Evolutionary conservation across 2,113 vertebrate genomes (phyloP), one percentile per base, ranked within the genome.

Genomic region (Rhodinocichla rosea): DNA sequence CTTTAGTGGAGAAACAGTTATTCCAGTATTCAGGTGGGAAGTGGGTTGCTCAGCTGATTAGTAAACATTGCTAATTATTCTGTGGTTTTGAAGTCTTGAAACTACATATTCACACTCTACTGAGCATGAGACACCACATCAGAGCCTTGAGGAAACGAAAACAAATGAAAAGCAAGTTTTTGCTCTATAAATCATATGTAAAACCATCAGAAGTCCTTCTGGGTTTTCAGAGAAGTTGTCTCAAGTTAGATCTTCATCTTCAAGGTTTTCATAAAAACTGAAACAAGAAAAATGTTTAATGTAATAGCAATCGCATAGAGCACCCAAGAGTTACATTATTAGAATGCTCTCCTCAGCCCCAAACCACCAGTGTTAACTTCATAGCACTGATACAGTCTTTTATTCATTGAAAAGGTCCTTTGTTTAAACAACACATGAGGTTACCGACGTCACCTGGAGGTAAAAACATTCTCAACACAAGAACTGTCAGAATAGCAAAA

Each of bases 91-190:
- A 84, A 87, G 32, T 64, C 79, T 57, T 73, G 69, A 91, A 94
- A 82, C 32, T 49, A 42, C 40, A 49, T 63, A 68, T 82, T 68
- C 1, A 0, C 83, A 91, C 53, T 73, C 77, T 69, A 6, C 44
- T 78, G 13, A 50, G 45, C 49, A 52, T 75, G 44, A 87, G 60
- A 82, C 44, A 82, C 37, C n/a, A 69, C 65, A 94, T 89, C 44
- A 92, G 83, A 95, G 52, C 39, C 65, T 71, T 49, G 44, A 92
- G 89, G 87, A 92, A 94, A 89, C 79, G 21, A 82, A 91, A 83
- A 86, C 52, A 91, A 85, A 88, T 26, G 6, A 89, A 91, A 93
- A 91, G 22, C n/a, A 71, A 78, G 10, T 10, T 78, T 92, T 84
- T 91, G 49, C 40, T 87, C 79, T 49, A 92, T 79, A 95, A 91